phyloP scores from a whole-genome alignment of 2,113 vertebrate genomes.

The Tonatia bakeri region DNA sequence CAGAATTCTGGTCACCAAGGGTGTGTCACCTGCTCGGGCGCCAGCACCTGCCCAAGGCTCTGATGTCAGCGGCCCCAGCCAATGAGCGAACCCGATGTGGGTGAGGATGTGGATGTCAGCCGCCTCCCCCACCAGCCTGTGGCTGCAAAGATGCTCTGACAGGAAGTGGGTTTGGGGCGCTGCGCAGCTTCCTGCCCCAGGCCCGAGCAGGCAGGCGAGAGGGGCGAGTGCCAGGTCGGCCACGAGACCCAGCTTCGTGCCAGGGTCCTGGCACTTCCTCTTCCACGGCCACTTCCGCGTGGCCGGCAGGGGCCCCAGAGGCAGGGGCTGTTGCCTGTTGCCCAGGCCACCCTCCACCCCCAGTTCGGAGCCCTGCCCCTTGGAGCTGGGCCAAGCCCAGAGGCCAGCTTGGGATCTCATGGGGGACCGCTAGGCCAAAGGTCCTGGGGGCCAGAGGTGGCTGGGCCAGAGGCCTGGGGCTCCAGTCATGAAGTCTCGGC shows the following conservation, averaged over 20 bases:
- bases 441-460: slow-evolving; percentile 26
- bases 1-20: background rate
- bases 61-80: slow-evolving; percentile 48
- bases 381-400: slow-evolving; percentile 42
- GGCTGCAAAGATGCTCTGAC: slow-evolving; percentile 78
- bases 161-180: slow-evolving; percentile 78
- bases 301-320: slow-evolving; percentile 9
- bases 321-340: slow-evolving; percentile 1
- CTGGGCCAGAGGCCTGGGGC: slow-evolving; percentile 57
- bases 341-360: slow-evolving; percentile 56
- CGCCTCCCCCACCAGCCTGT: slow-evolving; percentile 71
- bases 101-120: slow-evolving; percentile 57
- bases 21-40: slow-evolving; percentile 30
- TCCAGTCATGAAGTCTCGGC: slow-evolving; percentile 86
- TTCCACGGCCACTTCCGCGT: slow-evolving; percentile 64
- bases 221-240: slow-evolving; percentile 46
- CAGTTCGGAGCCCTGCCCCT: slow-evolving; percentile 53
- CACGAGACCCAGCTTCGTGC: slow-evolving; percentile 63
- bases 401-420: slow-evolving; percentile 25
- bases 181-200: slow-evolving; percentile 61
- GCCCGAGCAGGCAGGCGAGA: background rate
- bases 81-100: slow-evolving; percentile 13
- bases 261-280: slow-evolving; percentile 63
- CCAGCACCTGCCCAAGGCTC: slow-evolving; percentile 5
- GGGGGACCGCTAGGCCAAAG: slow-evolving; percentile 49